Percentiles rank a stretch among this genome's conserved stretches.
Conservation (phyloP, 2,797 vertebrate genomes). For the Callimico goeldii region DNA sequence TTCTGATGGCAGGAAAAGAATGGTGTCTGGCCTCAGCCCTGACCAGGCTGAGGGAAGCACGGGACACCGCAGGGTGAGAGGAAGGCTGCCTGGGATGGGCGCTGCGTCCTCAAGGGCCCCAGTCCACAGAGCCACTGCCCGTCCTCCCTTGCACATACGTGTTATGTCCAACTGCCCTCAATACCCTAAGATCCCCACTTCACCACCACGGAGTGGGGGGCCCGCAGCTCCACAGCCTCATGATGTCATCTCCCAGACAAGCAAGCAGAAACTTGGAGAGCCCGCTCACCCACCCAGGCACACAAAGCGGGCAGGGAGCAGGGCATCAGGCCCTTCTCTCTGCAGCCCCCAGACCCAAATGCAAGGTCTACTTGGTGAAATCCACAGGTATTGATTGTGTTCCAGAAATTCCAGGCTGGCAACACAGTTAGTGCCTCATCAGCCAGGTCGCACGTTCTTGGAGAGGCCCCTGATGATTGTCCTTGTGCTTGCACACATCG, state of each 20-base stretch:
- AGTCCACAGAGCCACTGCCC: neutral
- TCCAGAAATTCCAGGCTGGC: neutral
- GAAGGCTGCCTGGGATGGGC: neutral
- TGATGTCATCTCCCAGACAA: neutral
- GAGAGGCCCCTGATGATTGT: neutral
- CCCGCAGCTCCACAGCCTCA: neutral
- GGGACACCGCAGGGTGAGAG: neutral
- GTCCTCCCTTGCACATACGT: neutral
- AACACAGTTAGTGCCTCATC: accelerated
- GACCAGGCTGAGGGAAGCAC: neutral
- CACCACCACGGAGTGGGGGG: neutral
- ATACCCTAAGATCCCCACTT: neutral
- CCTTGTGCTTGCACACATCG: neutral
- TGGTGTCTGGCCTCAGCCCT: neutral
- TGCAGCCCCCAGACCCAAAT: neutral
- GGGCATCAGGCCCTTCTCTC: neutral
- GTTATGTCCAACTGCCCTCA: neutral
- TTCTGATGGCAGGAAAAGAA: neutral
- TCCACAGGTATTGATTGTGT: accelerated
- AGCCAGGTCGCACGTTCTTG: accelerated
- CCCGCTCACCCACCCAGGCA: neutral
- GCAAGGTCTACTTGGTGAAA: neutral
- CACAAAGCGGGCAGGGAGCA: neutral
- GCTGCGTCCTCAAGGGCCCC: neutral
- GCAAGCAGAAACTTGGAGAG: neutral